Evolutionary conservation across 2,797 vertebrate species (phyloP), one percentile per base, ranked within the genome.

Genomic region (Cephalopachus bancanus): DNA sequence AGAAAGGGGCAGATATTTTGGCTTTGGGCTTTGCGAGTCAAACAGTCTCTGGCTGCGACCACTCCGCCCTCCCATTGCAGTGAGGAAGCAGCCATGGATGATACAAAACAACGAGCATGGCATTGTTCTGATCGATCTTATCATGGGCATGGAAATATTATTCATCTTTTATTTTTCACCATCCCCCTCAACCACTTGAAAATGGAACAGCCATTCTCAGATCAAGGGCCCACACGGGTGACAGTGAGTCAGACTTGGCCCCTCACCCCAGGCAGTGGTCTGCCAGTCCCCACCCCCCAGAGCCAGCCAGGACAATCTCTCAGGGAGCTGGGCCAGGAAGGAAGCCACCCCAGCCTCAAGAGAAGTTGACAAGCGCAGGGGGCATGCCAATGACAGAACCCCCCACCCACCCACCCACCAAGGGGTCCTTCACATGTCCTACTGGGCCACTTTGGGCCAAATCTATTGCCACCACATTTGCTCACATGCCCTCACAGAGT

Each of bases 201-300:
- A 69, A 76, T 28, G 28, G 12, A 92, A 91, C 72, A 69, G 17
- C 7, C 19, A 74, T 78, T 89, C 83, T 93, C 76, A 64, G 81
- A 59, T 81, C 26, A 33, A 69, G 81, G 22, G 26, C n/a, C 51
- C 20, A 71, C 8, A 10, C 33, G 51, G 72, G 15, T 24, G 17
- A 37, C 44, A 7, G 2, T 5, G 53, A 76, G 49, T 51, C 60
- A 44, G 22, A 17, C 26, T 11, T 67, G 83, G 4, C 30, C 30
- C 4, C 44, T 4, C 44, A 44, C 44, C 4, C 0, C 0, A 1
- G 37, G 26, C 19, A 20, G 1, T 26, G 6, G 10, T n/a, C 44
- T 28, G 37, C 65, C 20, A 30, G 22, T 4, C 2, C 2, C 20
- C 44, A 76, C 65, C 51, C 4, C 44, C 67, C 22, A 33, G 59